phyloP scores from a whole-genome alignment of 2,113 vertebrate species.

The Syrmaticus mikado region DNA sequence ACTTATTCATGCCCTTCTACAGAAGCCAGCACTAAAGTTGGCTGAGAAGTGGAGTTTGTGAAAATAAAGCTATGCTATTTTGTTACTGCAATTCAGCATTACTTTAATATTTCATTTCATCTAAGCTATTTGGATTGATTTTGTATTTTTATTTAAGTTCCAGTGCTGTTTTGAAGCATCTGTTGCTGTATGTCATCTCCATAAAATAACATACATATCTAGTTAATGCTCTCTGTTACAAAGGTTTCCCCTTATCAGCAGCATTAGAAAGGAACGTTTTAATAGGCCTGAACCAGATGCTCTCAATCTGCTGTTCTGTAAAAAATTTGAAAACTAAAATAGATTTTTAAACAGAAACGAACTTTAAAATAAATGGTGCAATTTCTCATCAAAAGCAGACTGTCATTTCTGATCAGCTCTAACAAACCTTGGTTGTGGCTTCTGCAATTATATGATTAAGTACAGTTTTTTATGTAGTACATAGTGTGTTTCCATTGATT shows the following conservation, averaged over 20 bases:
- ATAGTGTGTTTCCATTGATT: not conserved
- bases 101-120: not conserved
- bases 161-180: not conserved
- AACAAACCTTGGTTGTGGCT: not conserved
- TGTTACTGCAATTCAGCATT: not conserved
- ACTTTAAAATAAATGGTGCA: not conserved
- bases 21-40: not conserved
- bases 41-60: not conserved
- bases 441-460: not conserved
- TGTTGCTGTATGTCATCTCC: not conserved
- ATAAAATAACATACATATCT: not conserved
- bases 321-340: not conserved
- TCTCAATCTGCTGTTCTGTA: not conserved
- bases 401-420: not conserved
- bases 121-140: not conserved
- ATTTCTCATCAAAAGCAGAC: not conserved
- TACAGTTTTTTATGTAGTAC: not conserved
- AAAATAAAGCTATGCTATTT: not conserved
- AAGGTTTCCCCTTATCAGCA: not conserved
- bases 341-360: not conserved
- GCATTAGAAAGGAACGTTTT: not conserved
- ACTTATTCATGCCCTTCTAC: not conserved
- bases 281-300: not conserved
- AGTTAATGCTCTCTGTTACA: not conserved
- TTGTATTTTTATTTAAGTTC: slow-evolving; percentile 8